Evolutionary conservation across 64 coral and sea anemone genomes (phyloP).

Genomic region (Exaiptasia diaphana): DNA sequence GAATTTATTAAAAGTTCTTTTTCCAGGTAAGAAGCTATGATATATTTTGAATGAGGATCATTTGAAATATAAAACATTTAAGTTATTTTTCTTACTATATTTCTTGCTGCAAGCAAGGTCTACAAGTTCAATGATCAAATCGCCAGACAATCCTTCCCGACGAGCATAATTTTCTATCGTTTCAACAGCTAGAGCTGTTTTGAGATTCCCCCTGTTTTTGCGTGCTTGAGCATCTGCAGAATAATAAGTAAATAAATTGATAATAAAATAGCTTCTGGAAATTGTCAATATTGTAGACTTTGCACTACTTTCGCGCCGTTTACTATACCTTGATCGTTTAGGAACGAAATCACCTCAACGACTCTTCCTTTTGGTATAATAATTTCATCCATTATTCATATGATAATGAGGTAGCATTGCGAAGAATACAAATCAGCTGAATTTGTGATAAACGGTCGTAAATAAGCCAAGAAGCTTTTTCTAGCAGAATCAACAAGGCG

Average conservation of each 20-base stretch:
- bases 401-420: no score
- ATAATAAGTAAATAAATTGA: not conserved
- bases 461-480: not conserved
- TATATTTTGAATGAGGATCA: no score
- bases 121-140: constrained; percentile 63
- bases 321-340: constrained; percentile 43
- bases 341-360: constrained; percentile 40
- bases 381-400: not conserved
- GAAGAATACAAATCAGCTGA: no score
- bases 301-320: no score
- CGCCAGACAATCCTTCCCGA: constrained; percentile 51
- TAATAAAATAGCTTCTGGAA: not conserved
- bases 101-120: constrained; percentile 56
- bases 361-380: not conserved
- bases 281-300: no score
- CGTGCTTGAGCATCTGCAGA: not conserved
- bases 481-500: constrained; percentile 46
- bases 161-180: constrained; percentile 42
- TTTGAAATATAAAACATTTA: not conserved
- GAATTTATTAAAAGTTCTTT: not conserved
- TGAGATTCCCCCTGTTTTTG: constrained; percentile 27
- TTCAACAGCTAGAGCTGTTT: constrained; percentile 48
- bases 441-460: no score
- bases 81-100: constrained; percentile 52
- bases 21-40: no score